Evolutionary conservation across 2,888 invertebrate species (phyloP), one percentile per base, ranked within the genome.

Genomic region (Cerastis leucographa): DNA sequence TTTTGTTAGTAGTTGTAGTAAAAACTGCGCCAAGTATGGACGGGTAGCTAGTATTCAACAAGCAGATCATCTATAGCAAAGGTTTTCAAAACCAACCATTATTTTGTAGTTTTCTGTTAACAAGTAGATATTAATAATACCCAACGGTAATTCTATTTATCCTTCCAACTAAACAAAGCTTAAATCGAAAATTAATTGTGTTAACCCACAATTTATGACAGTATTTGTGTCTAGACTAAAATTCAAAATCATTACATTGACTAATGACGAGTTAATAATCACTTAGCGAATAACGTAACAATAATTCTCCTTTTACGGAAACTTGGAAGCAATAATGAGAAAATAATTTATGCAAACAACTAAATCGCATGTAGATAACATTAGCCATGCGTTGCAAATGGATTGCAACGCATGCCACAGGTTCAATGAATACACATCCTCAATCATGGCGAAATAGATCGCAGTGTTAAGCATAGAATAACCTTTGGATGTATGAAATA

Each of bases 171-270:
- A 29, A 67, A 29, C 17, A n/a, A 46, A 67, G 56, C 46, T 25
- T 64, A 25, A 64, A 64, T 64, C 25, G 40, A 42, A 67, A 11
- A 22, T 42, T 11, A 78, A 78, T 76, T 78, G 17, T 46, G 25
- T 46, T 56, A 49, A 59, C 19, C 40, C 19, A 59, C 22, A 40
- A 76, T 56, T 78, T n/a, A 56, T 46, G 22, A 42, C 29, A 67
- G 17, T 29, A 19, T 29, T 35, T 29, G 29, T 14, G 56, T 67
- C 46, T 68, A 68, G 78, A 78, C 78, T 68, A 56, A 77, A 65
- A 76, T 51, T 69, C 22, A 29, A 29, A 71, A 71, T 76, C 22
- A 51, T 76, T 22, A 62, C 19, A 25, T 25, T 17, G 65, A 25
- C 51, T 76, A 54, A 75, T 62, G 19, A 22, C 29, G 51, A 12